phyloP scores from a whole-genome alignment of 2,797 vertebrate genomes.

The Syngnathus acus region DNA sequence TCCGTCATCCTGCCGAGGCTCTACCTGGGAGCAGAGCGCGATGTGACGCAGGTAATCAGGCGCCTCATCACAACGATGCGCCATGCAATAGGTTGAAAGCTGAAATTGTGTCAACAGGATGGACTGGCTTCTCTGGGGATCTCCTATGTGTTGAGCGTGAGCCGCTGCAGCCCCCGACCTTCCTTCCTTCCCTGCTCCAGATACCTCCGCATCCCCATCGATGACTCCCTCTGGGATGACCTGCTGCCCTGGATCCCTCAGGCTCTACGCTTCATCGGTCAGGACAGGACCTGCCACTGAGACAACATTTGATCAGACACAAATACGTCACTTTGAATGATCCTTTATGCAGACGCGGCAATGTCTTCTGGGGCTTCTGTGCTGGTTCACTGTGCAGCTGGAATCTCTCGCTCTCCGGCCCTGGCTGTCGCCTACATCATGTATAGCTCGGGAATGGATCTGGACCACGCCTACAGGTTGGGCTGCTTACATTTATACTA shows the following conservation, averaged over 20 bases:
- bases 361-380: slow-evolving; percentile 64
- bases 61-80: too few relatives aligned
- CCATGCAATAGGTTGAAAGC: background rate
- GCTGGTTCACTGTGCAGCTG: slow-evolving; percentile 73
- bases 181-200: slow-evolving; percentile 65
- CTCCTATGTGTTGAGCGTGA: slow-evolving; percentile 71
- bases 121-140: slow-evolving; percentile 60
- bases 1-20: slow-evolving; percentile 69
- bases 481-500: background rate
- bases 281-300: slow-evolving; percentile 26
- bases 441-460: slow-evolving; percentile 65
- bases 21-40: slow-evolving; percentile 71
- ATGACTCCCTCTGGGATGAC: slow-evolving; percentile 70
- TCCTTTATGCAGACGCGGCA: slow-evolving; percentile 52
- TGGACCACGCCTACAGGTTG: slow-evolving; percentile 72
- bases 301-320: too few relatives aligned
- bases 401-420: slow-evolving; percentile 74
- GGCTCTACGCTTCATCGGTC: slow-evolving; percentile 71
- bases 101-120: slow-evolving; percentile 44
- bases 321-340: background rate
- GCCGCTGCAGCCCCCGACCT: slow-evolving; percentile 69
- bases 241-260: slow-evolving; percentile 73
- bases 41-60: slow-evolving; percentile 67
- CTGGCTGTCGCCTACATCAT: slow-evolving; percentile 72
- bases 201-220: slow-evolving; percentile 71